A percentile compares a stretch with the other conserved stretches of the same genome.
Evolutionary conservation across 2,797 vertebrate genomes (phyloP).

Genomic region (Orestias chungarensis): DNA sequence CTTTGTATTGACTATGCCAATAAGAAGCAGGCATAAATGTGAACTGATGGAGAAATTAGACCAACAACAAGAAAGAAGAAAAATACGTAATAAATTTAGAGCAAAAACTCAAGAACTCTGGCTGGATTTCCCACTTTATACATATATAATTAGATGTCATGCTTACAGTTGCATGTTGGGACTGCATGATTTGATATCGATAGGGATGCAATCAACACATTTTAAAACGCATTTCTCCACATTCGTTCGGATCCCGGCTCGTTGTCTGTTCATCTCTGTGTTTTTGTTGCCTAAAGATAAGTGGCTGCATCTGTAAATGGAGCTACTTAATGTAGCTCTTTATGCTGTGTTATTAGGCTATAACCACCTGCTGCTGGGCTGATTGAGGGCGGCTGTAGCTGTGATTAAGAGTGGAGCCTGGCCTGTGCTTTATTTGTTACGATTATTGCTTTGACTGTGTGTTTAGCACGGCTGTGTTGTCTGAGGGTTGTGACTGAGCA

Average conservation of each 20-base stretch:
- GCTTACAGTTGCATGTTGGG: slow-evolving; percentile 29
- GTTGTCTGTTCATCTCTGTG: not conserved
- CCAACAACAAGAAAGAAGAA: slow-evolving; percentile 2
- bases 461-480: not conserved
- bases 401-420: slow-evolving; percentile 19
- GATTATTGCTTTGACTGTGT: slow-evolving; percentile 12
- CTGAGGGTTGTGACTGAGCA: slow-evolving; percentile 1
- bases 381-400: slow-evolving; percentile 22
- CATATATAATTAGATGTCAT: slow-evolving; percentile 27
- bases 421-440: slow-evolving; percentile 1
- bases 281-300: slow-evolving; percentile 11
- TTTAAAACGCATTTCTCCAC: not conserved
- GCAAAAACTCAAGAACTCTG: not conserved
- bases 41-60: slow-evolving; percentile 44
- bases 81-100: slow-evolving; percentile 17
- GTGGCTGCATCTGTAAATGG: slow-evolving; percentile 9
- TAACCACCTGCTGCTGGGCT: slow-evolving; percentile 27
- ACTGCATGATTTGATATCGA: slow-evolving; percentile 47
- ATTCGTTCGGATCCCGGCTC: not conserved
- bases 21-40: slow-evolving; percentile 59
- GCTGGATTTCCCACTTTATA: slow-evolving; percentile 34
- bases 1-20: slow-evolving; percentile 56
- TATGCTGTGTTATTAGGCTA: slow-evolving; percentile 25
- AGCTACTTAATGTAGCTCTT: slow-evolving; percentile 29
- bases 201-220: slow-evolving; percentile 3